A percentile compares a stretch with the other conserved stretches of the same genome.
Evolutionary conservation across 2,113 vertebrate species (phyloP).

Genomic region (Girardinichthys multiradiatus): DNA sequence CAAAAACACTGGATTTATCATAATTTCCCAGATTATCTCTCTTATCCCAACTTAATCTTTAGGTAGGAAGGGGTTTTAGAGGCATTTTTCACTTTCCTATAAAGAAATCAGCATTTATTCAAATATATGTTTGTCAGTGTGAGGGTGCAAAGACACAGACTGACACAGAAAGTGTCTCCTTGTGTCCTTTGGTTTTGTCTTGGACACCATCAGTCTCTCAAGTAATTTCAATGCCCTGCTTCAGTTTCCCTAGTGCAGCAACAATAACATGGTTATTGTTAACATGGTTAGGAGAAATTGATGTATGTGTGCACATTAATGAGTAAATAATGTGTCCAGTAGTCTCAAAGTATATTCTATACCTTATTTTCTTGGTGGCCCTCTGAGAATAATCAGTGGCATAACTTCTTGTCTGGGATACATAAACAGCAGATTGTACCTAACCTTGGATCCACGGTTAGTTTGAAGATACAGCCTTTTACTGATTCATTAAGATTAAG

Average conservation of each 20-base stretch:
- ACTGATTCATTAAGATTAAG: no score
- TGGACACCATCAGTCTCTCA: constrained; percentile 18
- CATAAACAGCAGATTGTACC: no score
- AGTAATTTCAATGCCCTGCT: constrained; percentile 10
- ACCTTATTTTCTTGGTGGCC: no score
- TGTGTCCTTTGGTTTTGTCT: neutral
- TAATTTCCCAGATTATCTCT: constrained; percentile 41
- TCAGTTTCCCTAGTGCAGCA: constrained; percentile 1
- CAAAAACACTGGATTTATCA: constrained; percentile 38
- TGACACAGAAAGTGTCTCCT: neutral
- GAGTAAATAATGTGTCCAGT: no score
- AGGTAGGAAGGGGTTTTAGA: constrained; percentile 38
- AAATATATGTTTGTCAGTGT: constrained; percentile 9
- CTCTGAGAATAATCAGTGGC: no score
- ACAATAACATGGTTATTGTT: neutral
- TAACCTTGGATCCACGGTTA: no score
- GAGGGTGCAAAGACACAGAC: constrained; percentile 5
- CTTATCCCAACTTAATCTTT: constrained; percentile 50
- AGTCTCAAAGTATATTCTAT: no score
- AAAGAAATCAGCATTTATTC: constrained; percentile 8
- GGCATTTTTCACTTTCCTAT: constrained; percentile 1
- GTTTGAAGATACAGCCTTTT: no score
- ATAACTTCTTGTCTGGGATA: no score
- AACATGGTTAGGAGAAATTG: no score
- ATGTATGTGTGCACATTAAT: no score